Evolutionary conservation across 2,797 vertebrate genomes (phyloP).

Genomic region (Lemur catta): DNA sequence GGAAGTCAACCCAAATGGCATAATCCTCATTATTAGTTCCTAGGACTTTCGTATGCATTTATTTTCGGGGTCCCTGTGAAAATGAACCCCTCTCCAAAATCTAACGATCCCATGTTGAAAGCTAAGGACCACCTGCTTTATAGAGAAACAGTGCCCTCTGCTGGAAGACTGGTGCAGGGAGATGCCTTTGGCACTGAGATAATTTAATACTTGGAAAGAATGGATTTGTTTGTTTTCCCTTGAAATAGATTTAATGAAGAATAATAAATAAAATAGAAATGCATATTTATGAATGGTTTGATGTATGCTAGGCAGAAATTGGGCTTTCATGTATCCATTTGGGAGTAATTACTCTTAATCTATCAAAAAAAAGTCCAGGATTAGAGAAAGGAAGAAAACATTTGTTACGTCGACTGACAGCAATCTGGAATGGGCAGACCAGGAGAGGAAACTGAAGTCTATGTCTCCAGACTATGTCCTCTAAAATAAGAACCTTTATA

Average conservation of each 20-base stretch:
- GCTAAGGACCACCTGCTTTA: background rate
- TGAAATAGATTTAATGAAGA: conserved; percentile 72
- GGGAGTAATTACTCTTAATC: conserved; percentile 80
- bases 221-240: conserved; percentile 73
- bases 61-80: background rate
- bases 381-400: conserved; percentile 78
- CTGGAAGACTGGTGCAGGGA: conserved; percentile 64
- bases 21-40: background rate
- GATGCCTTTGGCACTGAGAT: background rate
- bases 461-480: conserved; percentile 41
- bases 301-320: conserved; percentile 75
- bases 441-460: conserved; percentile 45
- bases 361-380: conserved; percentile 67
- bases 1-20: background rate
- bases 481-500: conserved; percentile 24
- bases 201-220: background rate
- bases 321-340: conserved; percentile 77
- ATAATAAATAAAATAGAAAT: conserved; percentile 81
- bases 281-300: conserved; percentile 69
- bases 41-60: background rate
- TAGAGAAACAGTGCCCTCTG: conserved; percentile 86
- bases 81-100: background rate
- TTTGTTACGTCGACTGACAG: conserved; percentile 53
- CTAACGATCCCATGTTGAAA: accelerated
- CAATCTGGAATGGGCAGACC: conserved; percentile 45